phyloP scores from a whole-genome alignment of 2,113 vertebrate genomes.

The Lonchura striata region DNA sequence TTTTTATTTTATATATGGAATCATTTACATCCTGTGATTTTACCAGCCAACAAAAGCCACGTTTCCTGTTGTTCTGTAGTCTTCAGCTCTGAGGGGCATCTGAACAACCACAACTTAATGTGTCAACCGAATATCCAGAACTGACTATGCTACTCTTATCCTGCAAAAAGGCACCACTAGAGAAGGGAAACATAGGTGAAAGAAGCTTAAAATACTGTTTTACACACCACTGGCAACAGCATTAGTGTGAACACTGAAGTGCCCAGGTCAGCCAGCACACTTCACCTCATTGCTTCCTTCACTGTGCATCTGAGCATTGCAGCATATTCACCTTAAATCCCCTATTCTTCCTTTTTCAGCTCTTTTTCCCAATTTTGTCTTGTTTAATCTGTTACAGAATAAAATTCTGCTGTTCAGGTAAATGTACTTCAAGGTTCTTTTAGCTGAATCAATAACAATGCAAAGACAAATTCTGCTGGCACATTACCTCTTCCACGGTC shows the following conservation, averaged over 20 bases:
- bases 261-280: neutral
- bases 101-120: neutral
- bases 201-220: neutral
- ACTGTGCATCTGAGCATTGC: neutral
- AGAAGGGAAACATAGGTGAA: neutral
- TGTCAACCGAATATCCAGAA: neutral
- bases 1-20: conserved; percentile 34
- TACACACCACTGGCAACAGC: neutral
- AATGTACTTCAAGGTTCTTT: neutral
- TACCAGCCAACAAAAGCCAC: neutral
- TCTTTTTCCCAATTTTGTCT: neutral
- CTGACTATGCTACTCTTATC: neutral
- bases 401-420: neutral
- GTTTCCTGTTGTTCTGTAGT: neutral
- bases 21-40: conserved; percentile 35
- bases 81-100: neutral
- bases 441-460: neutral
- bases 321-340: neutral
- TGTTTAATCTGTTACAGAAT: neutral
- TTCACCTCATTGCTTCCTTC: neutral
- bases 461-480: neutral
- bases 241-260: neutral
- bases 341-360: neutral
- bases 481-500: neutral
- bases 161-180: neutral